Percentiles rank a stretch among this genome's conserved stretches.
These are phyloP conservation scores for Mirounga angustirostris DNA, from an alignment of 2,113 vertebrate genomes.

Conservation along the genomic window DNA sequence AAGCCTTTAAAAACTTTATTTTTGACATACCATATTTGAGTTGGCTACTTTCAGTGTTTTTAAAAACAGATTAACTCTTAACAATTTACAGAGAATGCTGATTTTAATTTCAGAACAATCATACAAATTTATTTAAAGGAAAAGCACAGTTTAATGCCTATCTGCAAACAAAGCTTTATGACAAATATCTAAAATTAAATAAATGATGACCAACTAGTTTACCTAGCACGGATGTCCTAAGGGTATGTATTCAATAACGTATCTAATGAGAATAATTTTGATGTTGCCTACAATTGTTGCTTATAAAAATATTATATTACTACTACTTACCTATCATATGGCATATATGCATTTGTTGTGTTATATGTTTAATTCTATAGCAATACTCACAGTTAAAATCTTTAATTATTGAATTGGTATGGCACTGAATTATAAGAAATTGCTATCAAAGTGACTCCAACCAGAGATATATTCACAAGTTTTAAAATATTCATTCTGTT, in stretches of 20 bases:
- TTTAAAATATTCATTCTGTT: constrained; percentile 33
- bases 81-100: background rate
- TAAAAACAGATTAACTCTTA: background rate
- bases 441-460: background rate
- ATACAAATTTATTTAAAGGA: background rate
- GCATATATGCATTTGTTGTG: background rate
- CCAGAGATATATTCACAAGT: background rate
- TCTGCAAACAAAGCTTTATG: background rate
- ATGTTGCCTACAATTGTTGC: background rate
- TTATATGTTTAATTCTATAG: background rate
- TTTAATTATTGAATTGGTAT: constrained; percentile 19
- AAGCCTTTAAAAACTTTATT: constrained; percentile 41
- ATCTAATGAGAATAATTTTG: background rate
- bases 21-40: background rate
- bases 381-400: constrained; percentile 41
- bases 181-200: constrained; percentile 11
- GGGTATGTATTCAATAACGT: background rate
- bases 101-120: constrained; percentile 43
- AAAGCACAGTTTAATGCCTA: background rate
- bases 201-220: constrained; percentile 27
- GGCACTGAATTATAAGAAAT: background rate
- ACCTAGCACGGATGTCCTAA: background rate
- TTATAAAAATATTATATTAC: constrained; percentile 16
- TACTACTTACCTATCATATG: background rate
- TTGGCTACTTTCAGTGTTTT: background rate